Evolutionary conservation across 2,113 vertebrate species (phyloP).

Genomic region (Sminthopsis crassicaudata): DNA sequence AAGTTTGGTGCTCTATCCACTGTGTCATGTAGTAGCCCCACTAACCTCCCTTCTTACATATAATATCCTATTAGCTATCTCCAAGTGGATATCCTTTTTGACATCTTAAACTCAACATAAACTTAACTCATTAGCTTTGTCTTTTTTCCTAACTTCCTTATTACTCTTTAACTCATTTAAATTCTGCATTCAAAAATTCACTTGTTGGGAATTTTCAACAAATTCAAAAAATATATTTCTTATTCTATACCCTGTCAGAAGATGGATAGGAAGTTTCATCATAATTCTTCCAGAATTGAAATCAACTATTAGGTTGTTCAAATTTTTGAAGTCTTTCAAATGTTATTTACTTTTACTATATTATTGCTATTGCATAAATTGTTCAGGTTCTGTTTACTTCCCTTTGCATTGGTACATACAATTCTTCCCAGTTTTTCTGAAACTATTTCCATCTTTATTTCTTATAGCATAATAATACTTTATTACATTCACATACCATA

Average conservation of each 20-base stretch:
- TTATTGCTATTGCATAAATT: background rate
- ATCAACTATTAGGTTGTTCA: background rate
- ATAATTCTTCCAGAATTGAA: background rate
- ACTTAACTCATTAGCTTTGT: background rate
- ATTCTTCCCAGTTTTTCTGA: background rate
- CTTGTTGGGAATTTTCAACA: too few relatives aligned
- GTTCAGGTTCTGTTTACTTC: background rate
- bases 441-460: background rate
- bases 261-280: background rate
- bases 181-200: background rate
- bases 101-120: background rate
- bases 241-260: background rate
- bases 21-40: too few relatives aligned
- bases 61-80: background rate
- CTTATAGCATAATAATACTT: background rate
- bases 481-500: background rate
- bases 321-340: background rate
- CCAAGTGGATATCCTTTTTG: background rate
- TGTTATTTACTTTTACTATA: background rate
- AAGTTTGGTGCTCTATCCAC: too few relatives aligned
- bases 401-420: background rate
- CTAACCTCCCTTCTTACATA: background rate
- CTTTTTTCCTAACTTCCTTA: background rate
- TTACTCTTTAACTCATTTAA: background rate
- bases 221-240: background rate